Evolutionary conservation across 2,113 vertebrate species (phyloP), one percentile per base, ranked within the genome.

Genomic region (Carassius carassius): DNA sequence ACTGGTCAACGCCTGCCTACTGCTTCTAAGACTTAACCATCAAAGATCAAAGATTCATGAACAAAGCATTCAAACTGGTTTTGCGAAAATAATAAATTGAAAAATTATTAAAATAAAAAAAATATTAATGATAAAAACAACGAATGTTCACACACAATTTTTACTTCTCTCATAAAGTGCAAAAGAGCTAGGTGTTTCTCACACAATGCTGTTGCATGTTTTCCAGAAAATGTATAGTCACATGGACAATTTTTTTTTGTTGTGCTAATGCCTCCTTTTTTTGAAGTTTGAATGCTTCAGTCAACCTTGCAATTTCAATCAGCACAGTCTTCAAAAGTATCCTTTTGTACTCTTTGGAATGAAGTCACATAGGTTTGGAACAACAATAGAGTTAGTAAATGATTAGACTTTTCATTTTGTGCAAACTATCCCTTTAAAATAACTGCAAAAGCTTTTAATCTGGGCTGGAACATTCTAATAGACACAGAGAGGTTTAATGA

Each of bases 401-500:
- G 1, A 49, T 1, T 49, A 47, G 41, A 16, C n/a, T 6, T 3
- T 72, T 12, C 4, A 32, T 76, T 76, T 76, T 47, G 47, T 25
- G 70, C 14, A 5, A 73, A 23, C 37, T 47, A n/a, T 75, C 73
- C 7, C n/a, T 85, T 78, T 41, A 85, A 73, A 35, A 60, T 54
- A 82, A 58, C 47, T 32, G 9, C 86, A 87, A 11, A 35, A 88
- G 87, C 77, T 47, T 86, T 88, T 91, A 93, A 92, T 91, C 90
- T 89, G 86, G 58, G 79, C 87, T 87, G 89, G 91, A 92, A 90
- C 91, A 91, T 87, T 88, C 87, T 85, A 86, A 86, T 69, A 87
- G 89, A 92, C 86, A 88, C 84, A 90, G 87, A 90, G 90, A 81
- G 85, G 88, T 88, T 91, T 92, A 94, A 92, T 92, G 87, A 93